Conservation (phyloP, 1,140 invertebrate genomes). For the Calephelis virginiensis region DNA sequence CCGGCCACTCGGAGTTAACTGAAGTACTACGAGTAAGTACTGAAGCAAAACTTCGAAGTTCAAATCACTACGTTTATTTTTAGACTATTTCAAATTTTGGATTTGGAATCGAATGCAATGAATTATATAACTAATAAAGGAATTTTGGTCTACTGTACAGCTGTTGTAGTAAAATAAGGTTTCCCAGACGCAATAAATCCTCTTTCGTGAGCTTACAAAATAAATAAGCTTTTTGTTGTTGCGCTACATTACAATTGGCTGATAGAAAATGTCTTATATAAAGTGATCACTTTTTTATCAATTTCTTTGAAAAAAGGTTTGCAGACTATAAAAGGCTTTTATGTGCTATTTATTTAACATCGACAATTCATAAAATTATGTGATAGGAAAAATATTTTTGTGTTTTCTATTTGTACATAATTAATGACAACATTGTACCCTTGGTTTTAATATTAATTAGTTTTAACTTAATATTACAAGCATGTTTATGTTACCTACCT, state of each 20-base stretch:
- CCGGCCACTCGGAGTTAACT: slow-evolving; percentile 43
- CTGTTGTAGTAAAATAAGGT: neutral
- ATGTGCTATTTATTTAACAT: neutral
- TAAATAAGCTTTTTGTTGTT: slow-evolving; percentile 12
- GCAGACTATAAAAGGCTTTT: neutral
- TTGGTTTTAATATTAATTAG: neutral
- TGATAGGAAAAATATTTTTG: neutral
- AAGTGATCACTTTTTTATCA: neutral
- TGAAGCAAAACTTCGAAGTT: slow-evolving; percentile 30
- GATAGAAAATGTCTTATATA: neutral
- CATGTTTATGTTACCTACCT: too few species aligned
- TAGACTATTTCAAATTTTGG: neutral
- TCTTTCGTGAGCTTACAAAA: neutral
- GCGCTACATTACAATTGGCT: neutral
- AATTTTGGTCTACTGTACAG: too few species aligned
- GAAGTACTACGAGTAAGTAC: too few species aligned
- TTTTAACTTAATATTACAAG: neutral
- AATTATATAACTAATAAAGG: neutral
- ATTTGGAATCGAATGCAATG: neutral
- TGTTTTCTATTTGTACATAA: too few species aligned
- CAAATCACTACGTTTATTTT: neutral
- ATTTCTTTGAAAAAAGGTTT: neutral
- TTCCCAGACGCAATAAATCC: neutral
- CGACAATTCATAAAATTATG: neutral
- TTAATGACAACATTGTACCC: neutral